Percentiles rank a stretch among this genome's conserved stretches.
phyloP scores from a whole-genome alignment of 1,140 invertebrate species.

The Apocrypta bakeri region DNA sequence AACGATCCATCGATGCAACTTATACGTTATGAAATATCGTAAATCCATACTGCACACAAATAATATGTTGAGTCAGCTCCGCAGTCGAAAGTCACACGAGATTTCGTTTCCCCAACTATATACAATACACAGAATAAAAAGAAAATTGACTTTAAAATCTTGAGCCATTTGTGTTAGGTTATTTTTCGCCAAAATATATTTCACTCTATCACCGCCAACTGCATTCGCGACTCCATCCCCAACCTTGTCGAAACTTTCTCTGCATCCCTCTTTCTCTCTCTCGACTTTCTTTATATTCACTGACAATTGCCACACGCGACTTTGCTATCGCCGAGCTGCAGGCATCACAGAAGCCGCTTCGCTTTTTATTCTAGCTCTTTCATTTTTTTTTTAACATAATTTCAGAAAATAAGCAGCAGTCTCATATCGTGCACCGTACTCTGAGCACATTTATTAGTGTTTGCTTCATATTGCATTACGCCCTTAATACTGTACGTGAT shows the following conservation, averaged over 20 bases:
- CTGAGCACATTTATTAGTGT: neutral
- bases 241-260: neutral
- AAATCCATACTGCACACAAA: too few species aligned
- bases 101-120: too few species aligned
- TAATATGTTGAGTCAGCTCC: too few species aligned
- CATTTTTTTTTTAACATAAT: neutral
- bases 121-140: too few species aligned
- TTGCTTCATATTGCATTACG: too few species aligned
- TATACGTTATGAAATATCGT: too few species aligned
- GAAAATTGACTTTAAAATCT: too few species aligned
- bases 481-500: too few species aligned
- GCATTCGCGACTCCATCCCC: neutral
- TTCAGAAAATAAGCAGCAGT: neutral
- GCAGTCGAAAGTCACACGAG: too few species aligned
- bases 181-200: neutral
- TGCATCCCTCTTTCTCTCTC: neutral
- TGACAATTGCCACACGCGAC: neutral
- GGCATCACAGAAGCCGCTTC: neutral
- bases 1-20: too few species aligned
- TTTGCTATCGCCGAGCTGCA: conserved; percentile 15
- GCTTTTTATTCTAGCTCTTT: neutral
- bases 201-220: neutral
- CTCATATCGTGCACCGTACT: neutral
- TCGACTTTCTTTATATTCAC: conserved; percentile 17
- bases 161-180: too few species aligned